phyloP scores from a whole-genome alignment of 2,797 vertebrate species.

The Onychomys torridus region DNA sequence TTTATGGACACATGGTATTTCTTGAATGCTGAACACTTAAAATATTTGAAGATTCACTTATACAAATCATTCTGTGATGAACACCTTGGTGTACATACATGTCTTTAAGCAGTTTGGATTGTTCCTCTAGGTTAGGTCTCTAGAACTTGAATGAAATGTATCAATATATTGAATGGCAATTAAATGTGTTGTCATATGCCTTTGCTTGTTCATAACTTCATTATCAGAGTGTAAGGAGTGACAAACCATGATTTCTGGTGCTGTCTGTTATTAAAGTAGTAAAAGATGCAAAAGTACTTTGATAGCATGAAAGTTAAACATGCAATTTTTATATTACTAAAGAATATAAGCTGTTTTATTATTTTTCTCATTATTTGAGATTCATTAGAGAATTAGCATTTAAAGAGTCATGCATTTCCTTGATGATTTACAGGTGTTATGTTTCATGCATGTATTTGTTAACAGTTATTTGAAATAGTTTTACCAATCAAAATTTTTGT shows the following conservation, averaged over 20 bases:
- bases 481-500: not conserved
- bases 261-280: not conserved
- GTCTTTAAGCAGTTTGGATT: not conserved
- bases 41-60: not conserved
- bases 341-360: not conserved
- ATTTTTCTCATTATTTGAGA: not conserved
- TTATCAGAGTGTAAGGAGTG: not conserved
- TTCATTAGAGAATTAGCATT: conserved; percentile 38
- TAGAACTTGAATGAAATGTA: not conserved
- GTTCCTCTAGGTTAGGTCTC: not conserved
- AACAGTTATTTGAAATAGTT: not conserved
- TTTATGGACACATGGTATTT: not conserved
- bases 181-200: not conserved
- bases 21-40: not conserved
- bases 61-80: not conserved
- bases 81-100: not conserved
- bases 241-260: not conserved
- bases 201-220: not conserved
- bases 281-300: not conserved
- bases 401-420: not conserved
- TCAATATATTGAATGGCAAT: not conserved
- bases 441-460: not conserved
- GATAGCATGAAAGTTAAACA: conserved; percentile 19
- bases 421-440: not conserved
- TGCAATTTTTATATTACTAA: not conserved